Evolutionary conservation across 2,888 invertebrate species (phyloP).

Genomic region (Apamea crenata): DNA sequence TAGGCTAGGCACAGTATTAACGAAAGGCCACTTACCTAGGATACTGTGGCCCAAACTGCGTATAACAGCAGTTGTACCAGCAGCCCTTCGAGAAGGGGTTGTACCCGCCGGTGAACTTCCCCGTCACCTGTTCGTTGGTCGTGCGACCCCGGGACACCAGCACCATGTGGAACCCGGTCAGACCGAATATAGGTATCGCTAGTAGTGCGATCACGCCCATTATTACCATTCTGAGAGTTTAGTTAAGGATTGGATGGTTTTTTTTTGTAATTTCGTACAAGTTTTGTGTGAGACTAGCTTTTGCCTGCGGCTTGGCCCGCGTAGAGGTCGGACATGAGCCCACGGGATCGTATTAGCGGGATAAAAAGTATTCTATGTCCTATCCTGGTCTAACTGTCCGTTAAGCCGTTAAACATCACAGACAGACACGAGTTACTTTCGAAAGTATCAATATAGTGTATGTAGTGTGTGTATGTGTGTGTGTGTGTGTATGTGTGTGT

Average conservation of each 20-base stretch:
- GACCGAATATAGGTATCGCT: conserved; percentile 98
- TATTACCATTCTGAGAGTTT: conserved; percentile 93
- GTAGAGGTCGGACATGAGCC: not conserved
- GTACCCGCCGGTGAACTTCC: conserved; percentile 99
- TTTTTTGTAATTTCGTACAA: not conserved
- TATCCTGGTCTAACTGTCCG: too few relatives aligned
- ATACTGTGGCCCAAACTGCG: conserved; percentile 99
- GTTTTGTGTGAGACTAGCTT: not conserved
- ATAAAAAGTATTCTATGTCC: not conserved
- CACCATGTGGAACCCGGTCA: conserved; percentile 99
- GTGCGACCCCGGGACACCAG: conserved; percentile 98
- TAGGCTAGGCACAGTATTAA: too few relatives aligned
- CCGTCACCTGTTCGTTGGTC: conserved; percentile 99
- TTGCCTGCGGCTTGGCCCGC: not conserved
- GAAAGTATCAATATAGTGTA: too few relatives aligned
- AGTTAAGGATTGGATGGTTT: conserved; percentile 69
- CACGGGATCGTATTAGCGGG: not conserved
- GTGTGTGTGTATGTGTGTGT: too few relatives aligned
- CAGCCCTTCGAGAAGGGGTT: conserved; percentile 99
- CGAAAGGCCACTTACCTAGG: conserved; percentile 94
- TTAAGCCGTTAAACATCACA: not conserved
- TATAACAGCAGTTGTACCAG: conserved; percentile 98
- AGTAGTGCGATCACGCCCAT: conserved; percentile 97
- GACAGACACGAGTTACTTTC: not conserved
- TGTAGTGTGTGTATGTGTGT: too few relatives aligned